Evolutionary conservation across 2,797 vertebrate genomes (phyloP), one percentile per base, ranked within the genome.

Genomic region (Xerus rutilus): DNA sequence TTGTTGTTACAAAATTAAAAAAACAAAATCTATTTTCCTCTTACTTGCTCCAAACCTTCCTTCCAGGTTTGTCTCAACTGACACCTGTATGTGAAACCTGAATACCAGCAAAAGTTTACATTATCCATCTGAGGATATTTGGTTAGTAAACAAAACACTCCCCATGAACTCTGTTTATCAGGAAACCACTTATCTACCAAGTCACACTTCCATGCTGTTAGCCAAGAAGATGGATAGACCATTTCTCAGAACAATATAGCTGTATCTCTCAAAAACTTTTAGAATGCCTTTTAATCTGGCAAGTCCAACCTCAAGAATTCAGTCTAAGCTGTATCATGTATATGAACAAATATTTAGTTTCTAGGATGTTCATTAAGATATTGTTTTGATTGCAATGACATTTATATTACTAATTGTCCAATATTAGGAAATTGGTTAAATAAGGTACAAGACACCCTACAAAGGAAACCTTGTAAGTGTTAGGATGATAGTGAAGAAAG

Each of bases 81-180:
- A 90, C 4, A 83, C 45, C n/a, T 21, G 70, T 35, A 47, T 2
- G 5, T 13, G 25, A 89, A 86, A 12, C 14, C 2, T 39, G 23
- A 59, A 43, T 35, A 73, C 10, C 52, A 93, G 13, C 28, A 93
- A 57, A 79, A 94, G 67, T 76, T 95, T 91, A n/a, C 10, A 89
- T 94, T 69, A 84, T 18, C 7, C 20, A 59, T 12, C 15, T 23
- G 52, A 93, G 15, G 28, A 54, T 90, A 90, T 84, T 85, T 82
- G 57, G 20, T 77, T 76, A 85, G 82, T 39, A 67, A n/a, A 64
- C 18, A 87, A 89, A 89, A 47, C 4, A 74, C 6, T 69, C 25
- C 21, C 49, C 54, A 82, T 89, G 88, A 89, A 77, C 18, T 86
- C 21, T 95, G 35, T 28, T 65, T 89, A 57, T 87, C 81, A 86